Base-by-base conservation (phyloP, 2,888 invertebrate genomes). In the Cenopis cana region DNA sequence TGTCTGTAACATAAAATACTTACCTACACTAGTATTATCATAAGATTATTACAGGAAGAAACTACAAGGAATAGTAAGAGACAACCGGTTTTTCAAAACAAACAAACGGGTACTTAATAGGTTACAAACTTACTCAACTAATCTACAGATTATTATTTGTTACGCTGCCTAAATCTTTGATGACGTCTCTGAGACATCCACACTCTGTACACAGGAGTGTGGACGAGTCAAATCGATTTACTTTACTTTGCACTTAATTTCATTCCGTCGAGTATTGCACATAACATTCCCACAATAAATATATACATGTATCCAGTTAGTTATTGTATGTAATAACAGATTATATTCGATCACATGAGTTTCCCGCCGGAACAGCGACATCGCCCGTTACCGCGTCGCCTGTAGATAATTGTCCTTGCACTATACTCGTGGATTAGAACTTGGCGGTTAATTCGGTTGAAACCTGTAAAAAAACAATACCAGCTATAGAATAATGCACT, bases 21-120 rank as follows among this genome's bases (percentile, higher is more conserved):
- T 52, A 79, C 85, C 85, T 88, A 86, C 71, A 76, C 82, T 86
- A 84, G 76, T 61, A 71, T 76, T 86, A 85, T 82, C 78, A 80
- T 85, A 86, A 84, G 85, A 88, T 86, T 74, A 74, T 69, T 73
- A 87, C 85, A 79, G 88, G 90, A 89, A 88, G 85, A 87, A 79
- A 84, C 88, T 88, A 89, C 86, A 74, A 75, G 76, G 81, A 80
- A 81, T 85, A 85, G 85, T 80, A 83, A 83, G 82, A 81, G 75
- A 81, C 81, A 83, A 67, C 73, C 74, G 70, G 77, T 75, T 75
- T 71, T 62, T 60, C 72, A 85, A 85, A 79, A 82, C 73, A 82
- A 84, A 82, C 76, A 79, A 82, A 82, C 74, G 77, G 73, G 78
- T 81, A 82, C 77, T 76, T 74, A 78, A 73, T 77, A 79, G 75